These are phyloP conservation scores for Patiria pectinifera DNA, from an alignment of 53 echinoderm and acorn worm species.

Conservation along the genomic window DNA sequence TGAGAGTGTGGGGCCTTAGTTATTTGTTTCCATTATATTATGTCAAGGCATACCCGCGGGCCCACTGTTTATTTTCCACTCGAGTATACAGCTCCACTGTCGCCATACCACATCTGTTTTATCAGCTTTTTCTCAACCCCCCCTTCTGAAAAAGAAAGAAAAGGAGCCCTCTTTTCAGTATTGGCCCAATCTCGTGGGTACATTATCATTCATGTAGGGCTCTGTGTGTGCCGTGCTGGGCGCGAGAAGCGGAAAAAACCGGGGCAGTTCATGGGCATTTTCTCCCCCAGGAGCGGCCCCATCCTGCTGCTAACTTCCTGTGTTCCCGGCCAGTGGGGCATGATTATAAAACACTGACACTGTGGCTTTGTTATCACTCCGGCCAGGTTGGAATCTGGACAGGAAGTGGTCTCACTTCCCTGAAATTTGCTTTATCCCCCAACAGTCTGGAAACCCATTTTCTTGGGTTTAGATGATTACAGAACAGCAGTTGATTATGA, in stretches of 20 bases:
- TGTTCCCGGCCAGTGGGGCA: background rate
- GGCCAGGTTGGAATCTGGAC: constrained; percentile 52
- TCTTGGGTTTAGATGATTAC: background rate
- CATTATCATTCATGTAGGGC: constrained; percentile 39
- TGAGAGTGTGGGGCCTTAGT: constrained; percentile 27
- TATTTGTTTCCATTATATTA: constrained; percentile 77
- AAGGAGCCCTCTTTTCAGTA: background rate
- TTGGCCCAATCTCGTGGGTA: constrained; percentile 11
- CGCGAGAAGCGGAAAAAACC: background rate
- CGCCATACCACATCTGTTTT: constrained; percentile 69
- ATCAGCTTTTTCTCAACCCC: constrained; percentile 10
- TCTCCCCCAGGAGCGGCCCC: constrained; percentile 3
- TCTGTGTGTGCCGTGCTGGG: background rate
- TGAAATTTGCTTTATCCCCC: background rate
- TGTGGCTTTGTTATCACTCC: constrained; percentile 54
- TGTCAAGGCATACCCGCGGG: constrained; percentile 64
- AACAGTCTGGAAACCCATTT: background rate
- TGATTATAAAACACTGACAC: background rate
- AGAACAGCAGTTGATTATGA: background rate
- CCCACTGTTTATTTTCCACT: constrained; percentile 70
- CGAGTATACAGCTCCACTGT: constrained; percentile 54
- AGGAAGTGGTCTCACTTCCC: constrained; percentile 48
- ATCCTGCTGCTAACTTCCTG: constrained; percentile 40
- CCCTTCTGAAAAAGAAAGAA: background rate
- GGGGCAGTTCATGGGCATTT: constrained; percentile 60